These are phyloP conservation scores for Dallia pectoralis DNA, from an alignment of 2,797 vertebrate species.

Conservation along the genomic window DNA sequence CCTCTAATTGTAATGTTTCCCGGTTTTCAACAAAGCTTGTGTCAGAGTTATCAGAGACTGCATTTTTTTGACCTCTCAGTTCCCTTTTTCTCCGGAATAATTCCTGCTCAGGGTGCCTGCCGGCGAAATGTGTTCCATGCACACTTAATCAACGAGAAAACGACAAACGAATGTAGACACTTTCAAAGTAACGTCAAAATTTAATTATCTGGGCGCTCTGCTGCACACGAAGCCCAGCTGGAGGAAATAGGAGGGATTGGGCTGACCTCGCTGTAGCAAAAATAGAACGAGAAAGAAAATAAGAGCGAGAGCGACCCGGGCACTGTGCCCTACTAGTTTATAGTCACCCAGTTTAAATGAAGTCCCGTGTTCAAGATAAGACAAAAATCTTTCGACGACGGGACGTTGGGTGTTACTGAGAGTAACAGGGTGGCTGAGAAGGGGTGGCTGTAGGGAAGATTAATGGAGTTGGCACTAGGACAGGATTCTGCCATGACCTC, in stretches of 20 bases:
- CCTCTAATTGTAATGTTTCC: no score
- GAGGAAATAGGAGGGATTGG: background rate
- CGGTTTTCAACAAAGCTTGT: no score
- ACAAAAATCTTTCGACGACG: slow-evolving; percentile 58
- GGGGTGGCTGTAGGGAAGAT: slow-evolving; percentile 20
- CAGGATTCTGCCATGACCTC: slow-evolving; percentile 36
- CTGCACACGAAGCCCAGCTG: background rate
- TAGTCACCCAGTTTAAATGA: background rate
- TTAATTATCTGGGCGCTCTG: background rate
- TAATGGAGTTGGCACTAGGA: slow-evolving; percentile 29
- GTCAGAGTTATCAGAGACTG: no score
- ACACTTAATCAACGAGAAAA: no score
- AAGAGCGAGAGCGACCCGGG: background rate
- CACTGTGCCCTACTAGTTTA: background rate
- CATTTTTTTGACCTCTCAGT: no score
- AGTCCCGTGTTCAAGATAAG: background rate
- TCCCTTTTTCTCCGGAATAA: background rate
- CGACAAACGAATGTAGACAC: no score
- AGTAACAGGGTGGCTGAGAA: slow-evolving; percentile 2
- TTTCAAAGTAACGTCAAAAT: no score
- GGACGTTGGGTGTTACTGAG: slow-evolving; percentile 40
- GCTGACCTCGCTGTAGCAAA: background rate
- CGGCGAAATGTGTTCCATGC: no score
- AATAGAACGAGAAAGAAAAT: background rate
- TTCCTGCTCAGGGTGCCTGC: no score